A percentile compares a stretch with the other conserved stretches of the same genome.
Evolutionary conservation across 2,888 invertebrate genomes (phyloP).

Genomic region (Theretra japonica): DNA sequence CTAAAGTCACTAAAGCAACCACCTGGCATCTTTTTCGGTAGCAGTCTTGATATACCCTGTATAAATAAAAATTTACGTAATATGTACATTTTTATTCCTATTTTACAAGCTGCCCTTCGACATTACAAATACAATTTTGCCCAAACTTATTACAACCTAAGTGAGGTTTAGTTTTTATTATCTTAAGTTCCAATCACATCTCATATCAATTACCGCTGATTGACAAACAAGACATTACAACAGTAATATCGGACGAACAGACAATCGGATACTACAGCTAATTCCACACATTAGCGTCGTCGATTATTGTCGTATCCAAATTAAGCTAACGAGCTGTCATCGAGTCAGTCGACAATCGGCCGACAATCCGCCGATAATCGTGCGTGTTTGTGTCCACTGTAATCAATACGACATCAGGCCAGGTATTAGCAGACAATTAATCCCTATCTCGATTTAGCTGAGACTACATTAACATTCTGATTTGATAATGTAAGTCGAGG

Average conservation of each 20-base stretch:
- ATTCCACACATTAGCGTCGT: slow-evolving; percentile 12
- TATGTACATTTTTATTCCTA: too few relatives aligned
- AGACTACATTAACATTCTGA: not conserved
- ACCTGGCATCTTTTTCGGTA: too few relatives aligned
- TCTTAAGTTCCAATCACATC: not conserved
- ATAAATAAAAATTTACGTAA: too few relatives aligned
- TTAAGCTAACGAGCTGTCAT: slow-evolving; percentile 20
- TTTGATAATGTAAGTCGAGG: not conserved
- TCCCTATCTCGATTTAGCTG: not conserved
- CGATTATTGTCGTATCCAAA: slow-evolving; percentile 4
- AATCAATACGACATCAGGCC: slow-evolving; percentile 13
- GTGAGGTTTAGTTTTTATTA: not conserved
- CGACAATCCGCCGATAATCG: slow-evolving; percentile 12
- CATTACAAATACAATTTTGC: too few relatives aligned
- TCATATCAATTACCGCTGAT: not conserved
- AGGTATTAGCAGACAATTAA: slow-evolving; percentile 13
- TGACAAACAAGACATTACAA: slow-evolving; percentile 2
- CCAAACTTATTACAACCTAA: not conserved
- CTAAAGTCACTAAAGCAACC: too few relatives aligned
- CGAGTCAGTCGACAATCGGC: not conserved
- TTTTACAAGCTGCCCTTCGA: too few relatives aligned
- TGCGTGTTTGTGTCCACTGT: not conserved
- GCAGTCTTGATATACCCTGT: too few relatives aligned
- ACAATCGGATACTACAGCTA: slow-evolving; percentile 13
- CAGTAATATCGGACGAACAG: not conserved